A percentile compares a stretch with the other conserved stretches of the same genome.
Conservation (phyloP, 2,113 vertebrate species). For the Suricata suricatta region DNA sequence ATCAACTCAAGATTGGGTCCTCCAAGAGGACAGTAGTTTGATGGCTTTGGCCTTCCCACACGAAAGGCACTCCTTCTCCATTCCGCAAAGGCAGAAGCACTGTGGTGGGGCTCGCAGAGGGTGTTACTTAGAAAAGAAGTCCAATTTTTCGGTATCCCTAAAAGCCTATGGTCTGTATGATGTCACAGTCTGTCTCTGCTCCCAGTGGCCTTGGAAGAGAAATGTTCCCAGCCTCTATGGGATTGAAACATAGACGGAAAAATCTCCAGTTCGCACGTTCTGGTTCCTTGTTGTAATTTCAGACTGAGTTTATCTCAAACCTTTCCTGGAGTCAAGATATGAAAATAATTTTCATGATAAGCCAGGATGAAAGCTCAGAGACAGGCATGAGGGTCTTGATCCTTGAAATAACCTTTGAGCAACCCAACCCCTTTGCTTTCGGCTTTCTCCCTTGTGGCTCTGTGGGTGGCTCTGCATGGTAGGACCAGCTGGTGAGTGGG, state of each 20-base stretch:
- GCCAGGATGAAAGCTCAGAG: neutral
- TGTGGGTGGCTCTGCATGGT: neutral
- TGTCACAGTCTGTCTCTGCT: neutral
- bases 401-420: neutral
- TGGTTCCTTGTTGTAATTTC: neutral
- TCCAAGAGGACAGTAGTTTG: neutral
- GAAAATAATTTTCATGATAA: neutral
- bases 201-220: neutral
- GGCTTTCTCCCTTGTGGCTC: neutral
- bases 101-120: neutral
- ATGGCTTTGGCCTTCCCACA: neutral
- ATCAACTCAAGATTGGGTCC: neutral
- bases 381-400: neutral
- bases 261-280: neutral
- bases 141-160: neutral
- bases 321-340: neutral
- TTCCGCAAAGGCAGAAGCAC: neutral
- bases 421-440: fast-evolving
- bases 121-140: neutral
- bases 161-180: fast-evolving
- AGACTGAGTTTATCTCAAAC: neutral
- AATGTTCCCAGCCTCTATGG: neutral
- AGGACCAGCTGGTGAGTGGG: no score
- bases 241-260: neutral
- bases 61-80: neutral